Percentiles rank a stretch among this genome's conserved stretches.
phyloP scores from a whole-genome alignment of 2,888 invertebrate genomes.

The Cheilosia pagana region DNA sequence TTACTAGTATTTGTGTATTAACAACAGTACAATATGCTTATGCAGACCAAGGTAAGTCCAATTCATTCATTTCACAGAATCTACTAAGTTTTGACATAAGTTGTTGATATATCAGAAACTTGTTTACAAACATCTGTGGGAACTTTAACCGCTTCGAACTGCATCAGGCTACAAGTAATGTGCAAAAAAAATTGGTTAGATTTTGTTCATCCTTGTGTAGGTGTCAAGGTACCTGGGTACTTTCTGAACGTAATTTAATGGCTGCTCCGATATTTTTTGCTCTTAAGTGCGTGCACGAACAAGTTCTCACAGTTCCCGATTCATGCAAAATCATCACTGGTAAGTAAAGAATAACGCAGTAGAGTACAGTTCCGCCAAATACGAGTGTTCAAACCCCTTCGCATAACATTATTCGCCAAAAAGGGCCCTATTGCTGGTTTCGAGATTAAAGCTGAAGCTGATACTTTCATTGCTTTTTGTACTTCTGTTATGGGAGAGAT shows the following conservation, averaged over 20 bases:
- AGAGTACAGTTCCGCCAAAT: constrained; percentile 17
- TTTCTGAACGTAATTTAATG: too few relatives aligned
- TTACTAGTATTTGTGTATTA: constrained; percentile 61
- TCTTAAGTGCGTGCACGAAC: background rate
- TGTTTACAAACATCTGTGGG: background rate
- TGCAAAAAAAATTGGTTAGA: too few relatives aligned
- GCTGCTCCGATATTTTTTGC: too few relatives aligned
- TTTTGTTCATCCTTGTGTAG: background rate
- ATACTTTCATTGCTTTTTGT: background rate
- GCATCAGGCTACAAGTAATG: too few relatives aligned
- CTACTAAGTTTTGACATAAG: too few relatives aligned
- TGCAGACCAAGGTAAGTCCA: constrained; percentile 64
- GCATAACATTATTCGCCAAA: constrained; percentile 5
- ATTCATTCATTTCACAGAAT: background rate
- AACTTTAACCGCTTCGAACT: too few relatives aligned
- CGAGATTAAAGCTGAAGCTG: background rate
- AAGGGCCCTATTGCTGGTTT: background rate
- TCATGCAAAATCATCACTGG: background rate
- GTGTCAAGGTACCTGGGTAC: too few relatives aligned
- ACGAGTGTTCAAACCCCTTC: constrained; percentile 6
- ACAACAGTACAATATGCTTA: constrained; percentile 45
- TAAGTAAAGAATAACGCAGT: constrained; percentile 12
- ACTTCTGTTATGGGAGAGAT: background rate
- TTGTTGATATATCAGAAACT: background rate
- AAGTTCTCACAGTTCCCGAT: background rate